A percentile compares a stretch with the other conserved stretches of the same genome.
phyloP scores from a whole-genome alignment of 2,888 invertebrate species.

The Drosophila trichaetosa region DNA sequence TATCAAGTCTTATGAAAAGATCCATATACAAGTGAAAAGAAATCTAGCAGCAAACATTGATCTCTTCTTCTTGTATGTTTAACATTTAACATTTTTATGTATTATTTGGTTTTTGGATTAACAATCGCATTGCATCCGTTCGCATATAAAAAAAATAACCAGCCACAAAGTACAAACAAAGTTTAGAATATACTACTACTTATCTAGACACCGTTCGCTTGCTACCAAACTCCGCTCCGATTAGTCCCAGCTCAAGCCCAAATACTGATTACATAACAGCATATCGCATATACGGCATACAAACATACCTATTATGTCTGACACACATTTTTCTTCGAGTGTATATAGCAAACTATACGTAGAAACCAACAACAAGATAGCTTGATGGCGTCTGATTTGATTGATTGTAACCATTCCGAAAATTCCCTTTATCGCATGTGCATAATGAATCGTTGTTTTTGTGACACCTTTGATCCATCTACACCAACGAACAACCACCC shows the following conservation, averaged over 20 bases:
- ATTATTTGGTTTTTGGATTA: conserved; percentile 47
- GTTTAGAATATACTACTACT: conserved; percentile 30
- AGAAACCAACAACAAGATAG: conserved; percentile 5
- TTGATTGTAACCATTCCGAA: conserved; percentile 5
- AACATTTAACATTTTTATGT: conserved; percentile 30
- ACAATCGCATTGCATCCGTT: conserved; percentile 58
- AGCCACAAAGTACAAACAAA: conserved; percentile 48
- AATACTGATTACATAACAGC: conserved; percentile 27
- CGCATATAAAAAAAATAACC: conserved; percentile 33
- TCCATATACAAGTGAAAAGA: conserved; percentile 41
- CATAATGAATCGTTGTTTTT: conserved; percentile 21
- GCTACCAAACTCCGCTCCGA: conserved; percentile 44
- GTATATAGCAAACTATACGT: conserved; percentile 11
- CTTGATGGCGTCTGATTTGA: conserved; percentile 10
- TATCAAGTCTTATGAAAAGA: conserved; percentile 39
- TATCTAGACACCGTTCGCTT: conserved; percentile 49
- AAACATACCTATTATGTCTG: conserved; percentile 14
- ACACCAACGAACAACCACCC: neutral
- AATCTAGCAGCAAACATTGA: conserved; percentile 58
- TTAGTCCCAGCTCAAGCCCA: conserved; percentile 35
- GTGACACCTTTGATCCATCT: conserved; percentile 11
- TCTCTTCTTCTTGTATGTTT: conserved; percentile 61
- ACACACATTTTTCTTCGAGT: conserved; percentile 16
- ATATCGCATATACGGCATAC: conserved; percentile 30
- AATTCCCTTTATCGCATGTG: conserved; percentile 51